Base-by-base conservation (phyloP, 1,140 invertebrate species). In the Ephestia elutella region DNA sequence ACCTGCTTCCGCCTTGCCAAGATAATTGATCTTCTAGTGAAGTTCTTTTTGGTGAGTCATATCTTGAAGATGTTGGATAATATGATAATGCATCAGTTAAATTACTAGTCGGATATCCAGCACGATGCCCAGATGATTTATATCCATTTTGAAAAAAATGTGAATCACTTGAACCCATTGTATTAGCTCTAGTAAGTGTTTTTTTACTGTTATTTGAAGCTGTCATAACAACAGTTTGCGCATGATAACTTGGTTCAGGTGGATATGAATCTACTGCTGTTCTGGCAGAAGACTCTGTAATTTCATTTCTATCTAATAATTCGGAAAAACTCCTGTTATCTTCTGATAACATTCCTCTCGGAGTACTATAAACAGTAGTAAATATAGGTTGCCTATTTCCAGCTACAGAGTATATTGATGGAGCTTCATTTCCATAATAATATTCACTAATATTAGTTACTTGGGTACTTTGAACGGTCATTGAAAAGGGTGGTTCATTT, bases 81-180 rank as follows among this genome's bases (percentile, higher is more conserved):
- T 95, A 95, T 0, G 93, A 92, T 38, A 94, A 80, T 17, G 93
- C 93, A 73, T 95, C 93, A 0, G 93, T 95, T 21, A 94, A 92
- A 76, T 94, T 94, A 15, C 92, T 92, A 0, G 92, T 90, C 35
- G 93, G 93, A 77, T 93, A 94, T 87, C 91, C 93, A 13, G 91
- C 90, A 28, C 92, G 89, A 71, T 93, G 92, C 77, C 92, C 90
- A 1, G 90, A 89, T 19, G 85, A 86, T 86, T 93, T 93, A 72
- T 93, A 93, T 48, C 90, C 91, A 65, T 94, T 93, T 78, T 92
- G 90, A 70, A 92, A 91, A 62, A 90, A 82, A 59, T 92, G 79
- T 18, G 89, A 82, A 57, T 93, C 91, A 48, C 84, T 89, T 17
- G 85, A 79, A 20, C 88, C 89, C n/a, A 91, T 82, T n/a, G 91